Percentiles rank a stretch among this genome's conserved stretches.
Conservation (phyloP, 2,888 invertebrate species). For the Nomada ferruginata region DNA sequence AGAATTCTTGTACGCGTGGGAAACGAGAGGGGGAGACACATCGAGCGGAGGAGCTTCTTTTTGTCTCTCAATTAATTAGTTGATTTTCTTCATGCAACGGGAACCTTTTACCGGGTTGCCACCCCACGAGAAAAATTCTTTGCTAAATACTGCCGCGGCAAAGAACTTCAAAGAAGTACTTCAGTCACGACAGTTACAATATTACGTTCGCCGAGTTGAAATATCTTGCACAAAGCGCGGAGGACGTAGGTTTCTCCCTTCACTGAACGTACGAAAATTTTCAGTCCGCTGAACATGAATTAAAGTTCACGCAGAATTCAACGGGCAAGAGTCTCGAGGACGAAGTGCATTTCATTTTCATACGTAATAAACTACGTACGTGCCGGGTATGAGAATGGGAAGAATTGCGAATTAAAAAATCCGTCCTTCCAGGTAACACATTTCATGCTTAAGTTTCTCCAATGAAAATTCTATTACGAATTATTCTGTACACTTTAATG, state of each 20-base stretch:
- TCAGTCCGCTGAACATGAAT: constrained; percentile 24
- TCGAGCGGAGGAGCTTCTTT: background rate
- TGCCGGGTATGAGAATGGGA: background rate
- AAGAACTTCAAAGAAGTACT: constrained; percentile 31
- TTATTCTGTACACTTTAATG: too few relatives aligned
- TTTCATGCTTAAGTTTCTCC: too few relatives aligned
- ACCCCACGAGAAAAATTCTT: constrained; percentile 26
- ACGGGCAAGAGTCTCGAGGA: constrained; percentile 12
- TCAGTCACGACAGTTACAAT: constrained; percentile 35
- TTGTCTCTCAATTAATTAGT: constrained; percentile 35
- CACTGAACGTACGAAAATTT: constrained; percentile 15
- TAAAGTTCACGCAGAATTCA: constrained; percentile 31
- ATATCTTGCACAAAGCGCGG: constrained; percentile 22
- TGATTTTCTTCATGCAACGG: constrained; percentile 9
- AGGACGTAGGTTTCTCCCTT: constrained; percentile 1
- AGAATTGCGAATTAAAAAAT: too few relatives aligned
- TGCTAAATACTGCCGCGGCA: constrained; percentile 37
- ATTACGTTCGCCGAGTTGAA: constrained; percentile 37
- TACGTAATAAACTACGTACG: constrained; percentile 8
- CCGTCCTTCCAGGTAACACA: too few relatives aligned
- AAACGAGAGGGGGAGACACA: background rate
- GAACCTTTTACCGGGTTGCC: constrained; percentile 1
- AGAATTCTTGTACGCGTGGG: background rate
- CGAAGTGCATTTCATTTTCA: constrained; percentile 18
- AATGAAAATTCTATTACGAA: too few relatives aligned